phyloP scores from a whole-genome alignment of 2,113 vertebrate species.

The Phalacrocorax brasilianus region DNA sequence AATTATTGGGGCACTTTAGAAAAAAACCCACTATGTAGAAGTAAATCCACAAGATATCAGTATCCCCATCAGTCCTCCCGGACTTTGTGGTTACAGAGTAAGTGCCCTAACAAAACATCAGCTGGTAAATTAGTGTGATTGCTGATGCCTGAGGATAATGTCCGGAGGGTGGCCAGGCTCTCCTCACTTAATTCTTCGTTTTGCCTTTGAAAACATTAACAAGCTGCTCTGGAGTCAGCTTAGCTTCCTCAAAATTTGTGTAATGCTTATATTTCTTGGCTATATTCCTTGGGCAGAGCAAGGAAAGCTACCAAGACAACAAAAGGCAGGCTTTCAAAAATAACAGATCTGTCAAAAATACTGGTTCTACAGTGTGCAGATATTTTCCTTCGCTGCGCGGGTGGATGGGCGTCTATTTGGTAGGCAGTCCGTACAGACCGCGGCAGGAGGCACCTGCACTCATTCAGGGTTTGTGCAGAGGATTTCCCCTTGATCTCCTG shows the following conservation, averaged over 20 bases:
- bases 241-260: background rate
- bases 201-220: background rate
- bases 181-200: background rate
- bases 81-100: background rate
- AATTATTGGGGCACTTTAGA: background rate
- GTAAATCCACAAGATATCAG: background rate
- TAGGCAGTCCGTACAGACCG: fast-evolving
- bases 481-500: background rate
- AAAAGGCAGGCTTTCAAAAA: background rate
- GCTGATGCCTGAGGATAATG: background rate
- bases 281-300: background rate
- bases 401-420: background rate
- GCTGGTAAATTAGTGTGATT: background rate
- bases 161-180: background rate
- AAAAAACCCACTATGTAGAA: background rate
- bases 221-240: background rate
- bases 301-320: background rate
- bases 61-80: fast-evolving
- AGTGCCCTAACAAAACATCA: background rate
- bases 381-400: background rate
- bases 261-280: background rate
- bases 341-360: background rate
- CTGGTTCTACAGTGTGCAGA: fast-evolving
- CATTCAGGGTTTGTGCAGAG: background rate
- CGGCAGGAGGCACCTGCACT: fast-evolving